Conservation (phyloP, 2,113 vertebrate genomes). For the Chaetodon auriga region DNA sequence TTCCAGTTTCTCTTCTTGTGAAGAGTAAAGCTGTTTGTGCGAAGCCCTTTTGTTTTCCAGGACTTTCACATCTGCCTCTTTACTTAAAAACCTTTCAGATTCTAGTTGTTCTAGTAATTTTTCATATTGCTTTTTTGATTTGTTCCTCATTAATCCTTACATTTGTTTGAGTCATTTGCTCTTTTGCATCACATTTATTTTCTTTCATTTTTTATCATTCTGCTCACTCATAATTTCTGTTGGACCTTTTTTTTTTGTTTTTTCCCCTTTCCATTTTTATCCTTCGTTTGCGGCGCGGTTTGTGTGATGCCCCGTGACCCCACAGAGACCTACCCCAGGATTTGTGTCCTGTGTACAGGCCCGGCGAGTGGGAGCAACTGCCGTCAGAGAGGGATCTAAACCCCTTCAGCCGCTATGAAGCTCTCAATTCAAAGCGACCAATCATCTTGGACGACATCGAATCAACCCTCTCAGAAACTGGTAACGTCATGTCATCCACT, state of each 20-base stretch:
- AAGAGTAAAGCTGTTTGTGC: slow-evolving; percentile 1
- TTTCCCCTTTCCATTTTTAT: slow-evolving; percentile 23
- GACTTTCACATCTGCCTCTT: neutral
- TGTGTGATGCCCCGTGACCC: slow-evolving; percentile 82
- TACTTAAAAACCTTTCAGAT: neutral
- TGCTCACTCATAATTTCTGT: slow-evolving; percentile 66
- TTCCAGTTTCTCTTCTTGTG: slow-evolving; percentile 13
- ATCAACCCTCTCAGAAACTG: slow-evolving; percentile 70
- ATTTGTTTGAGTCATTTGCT: slow-evolving; percentile 17
- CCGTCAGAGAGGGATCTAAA: slow-evolving; percentile 95
- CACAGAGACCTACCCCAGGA: slow-evolving; percentile 97
- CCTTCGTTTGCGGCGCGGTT: slow-evolving; percentile 44
- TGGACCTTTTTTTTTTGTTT: slow-evolving; percentile 64
- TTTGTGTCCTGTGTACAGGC: slow-evolving; percentile 99
- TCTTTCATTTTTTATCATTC: slow-evolving; percentile 58
- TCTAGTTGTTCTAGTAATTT: neutral
- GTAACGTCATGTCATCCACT: slow-evolving; percentile 38
- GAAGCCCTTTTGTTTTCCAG: neutral
- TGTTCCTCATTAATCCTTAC: neutral
- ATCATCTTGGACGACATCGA: slow-evolving; percentile 81
- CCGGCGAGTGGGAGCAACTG: slow-evolving; percentile 97
- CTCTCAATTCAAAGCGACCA: slow-evolving; percentile 87
- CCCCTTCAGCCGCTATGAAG: slow-evolving; percentile 97
- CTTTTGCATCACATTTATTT: slow-evolving; percentile 44
- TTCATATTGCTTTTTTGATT: slow-evolving; percentile 34